Base-by-base conservation (phyloP, 30 jellyfish, hydroid and myxozoan genomes). In the Hydra vulgaris region DNA sequence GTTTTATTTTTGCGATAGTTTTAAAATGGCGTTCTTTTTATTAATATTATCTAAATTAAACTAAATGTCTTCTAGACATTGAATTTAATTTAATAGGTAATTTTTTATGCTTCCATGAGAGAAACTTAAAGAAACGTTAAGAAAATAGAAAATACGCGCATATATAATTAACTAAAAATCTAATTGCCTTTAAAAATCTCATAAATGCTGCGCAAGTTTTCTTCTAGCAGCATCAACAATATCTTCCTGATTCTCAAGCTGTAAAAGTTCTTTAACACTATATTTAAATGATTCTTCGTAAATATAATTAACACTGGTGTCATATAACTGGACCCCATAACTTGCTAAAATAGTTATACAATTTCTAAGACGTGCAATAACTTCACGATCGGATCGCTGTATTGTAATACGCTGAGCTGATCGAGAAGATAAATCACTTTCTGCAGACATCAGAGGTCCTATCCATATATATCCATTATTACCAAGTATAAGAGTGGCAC, bases 401-500 rank as follows among this genome's bases (percentile, higher is more conserved):
- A 80, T 53, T 18, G 23, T 84, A 66, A 54, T 54, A 17, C 90
- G 72, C 54, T 81, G 87, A 25, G 95, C 69, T 54, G 89, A 73
- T 17, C 89, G 89, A 20, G 87, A 25, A 26, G 99, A 94, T 80
- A 94, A 85, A 73, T 94, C 99, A 54, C 92, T 90, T 75, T 94
- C 96, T 4, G 88, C 88, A 21, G 98, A 83, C 99, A 94, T 94
- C 77, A 88, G 79, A 15, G 97, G 96, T 54, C 99, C 99, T 22
- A 88, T 88, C 99, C 99, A 94, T 21, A 94, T 83, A 74, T 88
- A 88, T 8, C 99, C 99, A 81, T 94, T 94, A 77, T 88, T 86
- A 12, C 99, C 99, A 21, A 94, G 88, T 55, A 94, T 94, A 53
- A 89, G 95, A 15, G 97, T 88, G n/a, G 97, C 97, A 66, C 99